phyloP scores from a whole-genome alignment of 2,888 invertebrate species.

The Cyclophora punctaria region DNA sequence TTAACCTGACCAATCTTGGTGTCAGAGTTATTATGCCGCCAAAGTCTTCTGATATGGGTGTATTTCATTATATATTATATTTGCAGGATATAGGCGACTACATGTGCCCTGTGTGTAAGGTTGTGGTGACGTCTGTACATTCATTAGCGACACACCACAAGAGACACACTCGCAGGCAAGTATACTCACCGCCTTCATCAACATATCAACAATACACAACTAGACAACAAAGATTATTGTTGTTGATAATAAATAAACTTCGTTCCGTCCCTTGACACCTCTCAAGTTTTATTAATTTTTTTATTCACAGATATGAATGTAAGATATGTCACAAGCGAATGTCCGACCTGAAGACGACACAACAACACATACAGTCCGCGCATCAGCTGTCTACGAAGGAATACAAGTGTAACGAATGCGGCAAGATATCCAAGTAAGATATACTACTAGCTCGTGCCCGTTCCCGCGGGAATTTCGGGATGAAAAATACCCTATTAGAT shows the following conservation, averaged over 20 bases:
- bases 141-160: constrained; percentile 54
- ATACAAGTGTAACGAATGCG: constrained; percentile 6
- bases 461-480: not conserved
- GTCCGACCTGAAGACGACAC: constrained; percentile 2
- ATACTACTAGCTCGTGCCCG: not conserved
- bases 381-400: constrained; percentile 1
- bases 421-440: constrained; percentile 3
- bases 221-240: no score
- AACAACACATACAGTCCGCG: constrained; percentile 1
- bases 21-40: no score
- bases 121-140: constrained; percentile 40
- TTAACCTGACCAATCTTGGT: no score
- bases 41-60: no score
- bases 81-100: constrained; percentile 51
- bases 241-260: no score
- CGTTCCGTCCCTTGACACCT: no score
- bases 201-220: no score
- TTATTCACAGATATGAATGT: not conserved
- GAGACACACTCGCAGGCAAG: constrained; percentile 51
- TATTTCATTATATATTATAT: not conserved
- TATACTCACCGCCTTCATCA: not conserved
- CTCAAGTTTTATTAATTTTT: no score
- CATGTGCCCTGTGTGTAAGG: constrained; percentile 54
- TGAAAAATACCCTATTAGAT: no score
- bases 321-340: not conserved